phyloP scores from a whole-genome alignment of 2,888 invertebrate species.

The Scrobipalpa costella region DNA sequence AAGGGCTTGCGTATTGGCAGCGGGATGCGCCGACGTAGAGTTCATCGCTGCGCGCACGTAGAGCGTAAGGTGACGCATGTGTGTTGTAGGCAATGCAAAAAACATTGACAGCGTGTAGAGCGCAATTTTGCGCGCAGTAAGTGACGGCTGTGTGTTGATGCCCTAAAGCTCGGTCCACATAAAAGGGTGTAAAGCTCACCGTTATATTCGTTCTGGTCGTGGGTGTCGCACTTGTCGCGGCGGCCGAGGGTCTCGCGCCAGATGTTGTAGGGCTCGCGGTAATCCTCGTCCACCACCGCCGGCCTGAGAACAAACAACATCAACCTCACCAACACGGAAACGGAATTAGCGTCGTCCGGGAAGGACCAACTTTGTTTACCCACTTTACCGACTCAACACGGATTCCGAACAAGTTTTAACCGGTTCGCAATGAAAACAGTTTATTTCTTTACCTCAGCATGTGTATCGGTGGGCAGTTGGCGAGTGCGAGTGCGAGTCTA shows the following conservation, averaged over 20 bases:
- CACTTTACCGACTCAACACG: background rate
- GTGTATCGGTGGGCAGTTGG: constrained; percentile 73
- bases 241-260: constrained; percentile 75
- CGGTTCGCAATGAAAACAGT: background rate
- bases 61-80: no score
- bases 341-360: constrained; percentile 28
- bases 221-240: constrained; percentile 63
- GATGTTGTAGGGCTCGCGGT: constrained; percentile 74
- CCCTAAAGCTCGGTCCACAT: background rate
- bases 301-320: constrained; percentile 57
- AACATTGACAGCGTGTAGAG: no score
- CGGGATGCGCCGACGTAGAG: no score
- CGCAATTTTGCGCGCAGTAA: no score
- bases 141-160: no score
- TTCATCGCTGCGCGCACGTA: no score
- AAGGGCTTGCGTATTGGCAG: no score
- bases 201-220: constrained; percentile 73
- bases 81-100: no score
- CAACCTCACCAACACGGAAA: constrained; percentile 34
- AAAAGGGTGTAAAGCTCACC: constrained; percentile 48
- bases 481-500: constrained; percentile 66
- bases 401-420: background rate
- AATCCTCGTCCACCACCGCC: constrained; percentile 75
- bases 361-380: constrained; percentile 17
- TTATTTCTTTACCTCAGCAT: constrained; percentile 61